phyloP scores from a whole-genome alignment of 2,888 invertebrate genomes.

The Anoplius nigerrimus region DNA sequence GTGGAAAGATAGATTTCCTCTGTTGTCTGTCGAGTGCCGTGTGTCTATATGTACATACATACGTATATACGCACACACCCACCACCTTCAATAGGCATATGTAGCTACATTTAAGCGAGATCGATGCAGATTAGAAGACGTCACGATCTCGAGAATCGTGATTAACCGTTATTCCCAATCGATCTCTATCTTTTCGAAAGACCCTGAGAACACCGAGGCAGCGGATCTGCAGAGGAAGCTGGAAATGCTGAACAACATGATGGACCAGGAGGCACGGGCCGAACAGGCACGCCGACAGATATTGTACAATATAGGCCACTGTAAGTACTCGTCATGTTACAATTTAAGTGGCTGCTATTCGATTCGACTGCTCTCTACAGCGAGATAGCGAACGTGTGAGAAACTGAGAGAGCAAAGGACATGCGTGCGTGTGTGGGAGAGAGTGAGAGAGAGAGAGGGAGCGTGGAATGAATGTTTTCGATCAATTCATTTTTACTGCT shows the following conservation, averaged over 20 bases:
- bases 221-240: constrained; percentile 93
- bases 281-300: constrained; percentile 87
- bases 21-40: constrained; percentile 3
- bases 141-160: constrained; percentile 46
- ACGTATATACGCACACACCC: constrained; percentile 25
- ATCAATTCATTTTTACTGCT: too few species aligned
- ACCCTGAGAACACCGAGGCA: constrained; percentile 90
- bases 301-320: constrained; percentile 86
- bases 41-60: constrained; percentile 27
- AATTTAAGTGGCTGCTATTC: constrained; percentile 54
- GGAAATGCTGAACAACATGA: constrained; percentile 91
- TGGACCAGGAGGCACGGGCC: constrained; percentile 89
- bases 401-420: constrained; percentile 11
- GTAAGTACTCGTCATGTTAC: constrained; percentile 78
- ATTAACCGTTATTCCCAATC: constrained; percentile 55
- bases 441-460: too few species aligned
- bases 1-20: not conserved
- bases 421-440: not conserved
- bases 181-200: constrained; percentile 77
- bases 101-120: constrained; percentile 1
- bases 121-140: constrained; percentile 41
- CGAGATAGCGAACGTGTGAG: constrained; percentile 7
- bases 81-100: not conserved
- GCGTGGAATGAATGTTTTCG: too few species aligned
- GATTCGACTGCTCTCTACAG: constrained; percentile 38